Base-by-base conservation (phyloP, 2,888 invertebrate genomes). In the Muschampia plurimacula region DNA sequence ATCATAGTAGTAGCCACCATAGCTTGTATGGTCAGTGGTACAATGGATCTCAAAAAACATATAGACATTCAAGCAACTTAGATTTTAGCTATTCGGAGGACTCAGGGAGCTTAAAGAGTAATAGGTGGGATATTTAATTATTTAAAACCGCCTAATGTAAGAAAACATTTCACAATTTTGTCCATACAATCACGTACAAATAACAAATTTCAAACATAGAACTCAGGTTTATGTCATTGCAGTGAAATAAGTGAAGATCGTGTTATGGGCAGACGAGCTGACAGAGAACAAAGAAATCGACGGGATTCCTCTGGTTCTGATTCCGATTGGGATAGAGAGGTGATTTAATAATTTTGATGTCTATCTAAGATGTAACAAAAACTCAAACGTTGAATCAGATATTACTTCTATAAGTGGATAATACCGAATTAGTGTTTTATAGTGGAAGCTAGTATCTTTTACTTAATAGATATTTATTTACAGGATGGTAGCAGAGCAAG, bases 301-400 rank as follows among this genome's bases (percentile, higher is more conserved):
- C 86, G 92, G 0, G 95, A 96, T 74, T 96, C 96, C 0, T 96
- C 96, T 22, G 97, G 97, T 5, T 97, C 97, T 0, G 97, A 96
- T 77, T 97, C 97, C 0, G 97, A 97, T 86, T 96, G 97, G 94
- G 97, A 97, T 75, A 96, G 84, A 95, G 96, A 92, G 90, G 92
- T 81, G 49, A 60, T 13, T 59, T 13, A 49, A 12, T 49, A 49
- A 49, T 41, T 9, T 7, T 41, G 1, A 5, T 41, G 8, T 6
- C 41, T 41, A 41, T 41, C 7, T 41, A 41, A 41, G 7, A 41
- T 41, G 9, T 9, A 41, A 8, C 7, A 41, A 41, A 41, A 8
- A 41, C 8, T 41, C 9, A 6, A 41, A 41, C 7, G 7, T 41
- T 7, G 7, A 41, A 41, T 41, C 1, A 41, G 41, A 41, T 41